Percentiles rank a stretch among this genome's conserved stretches.
These are phyloP conservation scores for Crematogaster levior DNA, from an alignment of 2,888 invertebrate species.

Conservation along the genomic window DNA sequence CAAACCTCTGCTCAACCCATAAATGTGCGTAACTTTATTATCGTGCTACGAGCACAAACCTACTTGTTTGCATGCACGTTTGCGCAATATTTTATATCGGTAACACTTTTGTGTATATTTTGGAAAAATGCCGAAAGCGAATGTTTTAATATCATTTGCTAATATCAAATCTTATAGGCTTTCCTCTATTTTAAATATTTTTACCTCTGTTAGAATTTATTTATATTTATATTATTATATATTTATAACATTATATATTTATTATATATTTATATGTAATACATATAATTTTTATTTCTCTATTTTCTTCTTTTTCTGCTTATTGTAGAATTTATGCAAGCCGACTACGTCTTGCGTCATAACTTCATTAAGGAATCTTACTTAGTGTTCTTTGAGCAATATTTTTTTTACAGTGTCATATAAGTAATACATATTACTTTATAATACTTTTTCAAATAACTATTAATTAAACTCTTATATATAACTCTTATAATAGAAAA, in stretches of 20 bases:
- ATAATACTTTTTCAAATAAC: background rate
- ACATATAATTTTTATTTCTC: background rate
- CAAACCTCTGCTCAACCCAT: background rate
- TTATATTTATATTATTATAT: too few species aligned
- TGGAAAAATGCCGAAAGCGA: background rate
- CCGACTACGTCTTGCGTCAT: too few species aligned
- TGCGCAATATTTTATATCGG: constrained; percentile 4
- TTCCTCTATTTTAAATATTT: background rate
- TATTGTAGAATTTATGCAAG: background rate
- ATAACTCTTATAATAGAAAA: too few species aligned
- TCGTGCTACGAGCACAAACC: background rate
- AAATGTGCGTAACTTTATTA: constrained; percentile 31
- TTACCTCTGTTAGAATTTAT: background rate
- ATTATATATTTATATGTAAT: too few species aligned
- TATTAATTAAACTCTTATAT: background rate
- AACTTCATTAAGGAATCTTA: too few species aligned
- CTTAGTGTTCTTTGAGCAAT: too few species aligned
- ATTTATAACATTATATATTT: too few species aligned
- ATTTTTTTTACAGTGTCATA: too few species aligned
- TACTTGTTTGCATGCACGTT: background rate
- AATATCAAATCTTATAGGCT: background rate
- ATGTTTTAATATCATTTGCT: background rate
- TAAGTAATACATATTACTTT: background rate
- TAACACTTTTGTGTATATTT: background rate
- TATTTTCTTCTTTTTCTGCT: background rate